Percentiles rank a stretch among this genome's conserved stretches.
These are phyloP conservation scores for Nibea albiflora DNA, from an alignment of 2,113 vertebrate genomes.

Conservation along the genomic window DNA sequence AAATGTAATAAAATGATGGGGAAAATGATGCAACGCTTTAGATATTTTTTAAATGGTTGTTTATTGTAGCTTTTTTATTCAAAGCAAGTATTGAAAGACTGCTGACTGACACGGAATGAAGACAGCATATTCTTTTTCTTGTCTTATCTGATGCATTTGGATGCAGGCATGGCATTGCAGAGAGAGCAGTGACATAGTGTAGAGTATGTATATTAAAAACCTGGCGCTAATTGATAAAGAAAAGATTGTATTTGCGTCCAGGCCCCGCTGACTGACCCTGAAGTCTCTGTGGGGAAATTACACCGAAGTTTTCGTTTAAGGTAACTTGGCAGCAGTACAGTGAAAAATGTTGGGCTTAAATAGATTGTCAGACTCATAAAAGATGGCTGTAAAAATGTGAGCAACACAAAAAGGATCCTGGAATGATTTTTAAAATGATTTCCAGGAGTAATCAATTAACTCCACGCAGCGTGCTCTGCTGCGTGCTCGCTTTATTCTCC, in stretches of 20 bases:
- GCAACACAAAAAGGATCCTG: conserved; percentile 55
- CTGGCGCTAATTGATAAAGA: background rate
- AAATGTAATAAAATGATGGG: background rate
- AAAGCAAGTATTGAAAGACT: background rate
- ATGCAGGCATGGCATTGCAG: background rate
- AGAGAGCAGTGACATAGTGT: background rate
- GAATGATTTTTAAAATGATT: conserved; percentile 65
- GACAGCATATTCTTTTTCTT: background rate
- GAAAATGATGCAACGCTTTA: background rate
- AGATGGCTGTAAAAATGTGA: conserved; percentile 51
- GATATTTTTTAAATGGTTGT: background rate
- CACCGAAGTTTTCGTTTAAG: conserved; percentile 28
- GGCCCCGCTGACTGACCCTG: background rate
- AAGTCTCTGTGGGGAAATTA: conserved; percentile 13
- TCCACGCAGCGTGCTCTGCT: conserved; percentile 58
- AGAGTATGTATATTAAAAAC: background rate
- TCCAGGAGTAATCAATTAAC: conserved; percentile 64
- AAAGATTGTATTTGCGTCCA: background rate
- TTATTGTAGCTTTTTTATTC: background rate
- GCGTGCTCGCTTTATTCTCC: background rate
- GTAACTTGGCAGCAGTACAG: conserved; percentile 20
- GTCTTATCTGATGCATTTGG: background rate
- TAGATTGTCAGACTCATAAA: conserved; percentile 57
- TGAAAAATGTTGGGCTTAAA: conserved; percentile 49
- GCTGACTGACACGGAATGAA: background rate